Evolutionary conservation across 2,113 vertebrate species (phyloP), one percentile per base, ranked within the genome.

Genomic region (Speoplatyrhinus poulsoni): DNA sequence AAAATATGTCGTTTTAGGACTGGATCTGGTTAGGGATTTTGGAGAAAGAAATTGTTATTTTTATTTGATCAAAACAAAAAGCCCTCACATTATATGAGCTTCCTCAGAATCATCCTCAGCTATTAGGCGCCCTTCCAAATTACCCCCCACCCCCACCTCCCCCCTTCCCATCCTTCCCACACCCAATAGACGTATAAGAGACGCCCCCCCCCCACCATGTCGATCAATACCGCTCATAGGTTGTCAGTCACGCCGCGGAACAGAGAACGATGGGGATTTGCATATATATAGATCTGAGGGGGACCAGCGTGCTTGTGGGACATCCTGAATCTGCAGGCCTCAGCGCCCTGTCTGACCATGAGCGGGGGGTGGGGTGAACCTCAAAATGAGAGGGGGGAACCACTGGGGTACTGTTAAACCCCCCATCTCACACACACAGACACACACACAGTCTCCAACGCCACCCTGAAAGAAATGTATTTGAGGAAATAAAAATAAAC

Each of bases 171-270:
- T 26, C 26, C 26, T 26, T 26, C 26, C 26, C 67, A 63, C 47
- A 67, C 63, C 56, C 54, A 74, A 65, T 32, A 17, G 48, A 63
- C 65, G 67, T 47, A 62, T 65, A 79, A 68, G 82, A 88, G 72
- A 83, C 86, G 62, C 87, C 82, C 57, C 72, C 56, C 15, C 86
- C 65, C 87, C 82, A 57, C 72, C 56, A n/a, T 89, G 87, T 86
- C 64, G 83, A 91, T 93, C 92, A 88, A 92, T 92, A 92, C 54
- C 61, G 65, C 81, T 88, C 90, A 91, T 90, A 91, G 89, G 89
- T 91, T 83, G 87, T 90, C 88, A 89, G 82, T 91, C 90, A 88
- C 36, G 3, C 66, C 72, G 52, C 54, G 76, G 76, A 74, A 63
- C 78, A 79, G 74, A 70, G 85, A 85, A 75, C 85, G 87, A 90